Evolutionary conservation across 2,113 vertebrate genomes (phyloP).

Genomic region (Platysternon megacephalum): DNA sequence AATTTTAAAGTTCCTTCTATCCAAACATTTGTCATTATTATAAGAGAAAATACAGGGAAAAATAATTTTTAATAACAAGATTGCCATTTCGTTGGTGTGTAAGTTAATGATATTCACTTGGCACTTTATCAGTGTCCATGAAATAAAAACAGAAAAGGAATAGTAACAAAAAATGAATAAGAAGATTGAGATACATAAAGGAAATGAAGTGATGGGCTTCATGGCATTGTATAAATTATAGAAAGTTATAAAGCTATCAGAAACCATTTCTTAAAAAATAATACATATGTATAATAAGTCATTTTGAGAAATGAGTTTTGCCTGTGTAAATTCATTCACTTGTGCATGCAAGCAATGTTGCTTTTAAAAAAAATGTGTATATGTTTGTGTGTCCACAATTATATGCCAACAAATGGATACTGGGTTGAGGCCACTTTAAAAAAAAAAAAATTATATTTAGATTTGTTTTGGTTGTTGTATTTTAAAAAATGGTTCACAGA

Average conservation of each 20-base stretch:
- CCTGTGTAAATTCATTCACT: background rate
- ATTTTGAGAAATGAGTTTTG: background rate
- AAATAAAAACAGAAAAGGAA: background rate
- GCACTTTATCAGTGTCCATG: background rate
- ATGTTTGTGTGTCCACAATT: background rate
- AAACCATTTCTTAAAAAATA: background rate
- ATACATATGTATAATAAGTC: background rate
- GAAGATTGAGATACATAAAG: background rate
- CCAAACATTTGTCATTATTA: background rate
- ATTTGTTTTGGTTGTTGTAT: background rate
- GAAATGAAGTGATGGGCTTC: background rate
- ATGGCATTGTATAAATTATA: background rate
- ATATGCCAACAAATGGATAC: background rate
- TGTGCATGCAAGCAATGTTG: background rate
- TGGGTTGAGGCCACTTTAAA: background rate
- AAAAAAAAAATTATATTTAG: background rate
- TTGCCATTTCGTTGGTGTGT: background rate
- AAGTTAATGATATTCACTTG: background rate
- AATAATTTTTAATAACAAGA: background rate
- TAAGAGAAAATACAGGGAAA: background rate
- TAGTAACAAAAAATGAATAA: background rate
- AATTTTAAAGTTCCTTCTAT: background rate
- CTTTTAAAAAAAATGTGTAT: background rate
- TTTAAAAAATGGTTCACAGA: background rate
- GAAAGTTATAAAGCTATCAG: background rate